Conservation (phyloP, 2,113 vertebrate genomes). For the Oreochromis niloticus region DNA sequence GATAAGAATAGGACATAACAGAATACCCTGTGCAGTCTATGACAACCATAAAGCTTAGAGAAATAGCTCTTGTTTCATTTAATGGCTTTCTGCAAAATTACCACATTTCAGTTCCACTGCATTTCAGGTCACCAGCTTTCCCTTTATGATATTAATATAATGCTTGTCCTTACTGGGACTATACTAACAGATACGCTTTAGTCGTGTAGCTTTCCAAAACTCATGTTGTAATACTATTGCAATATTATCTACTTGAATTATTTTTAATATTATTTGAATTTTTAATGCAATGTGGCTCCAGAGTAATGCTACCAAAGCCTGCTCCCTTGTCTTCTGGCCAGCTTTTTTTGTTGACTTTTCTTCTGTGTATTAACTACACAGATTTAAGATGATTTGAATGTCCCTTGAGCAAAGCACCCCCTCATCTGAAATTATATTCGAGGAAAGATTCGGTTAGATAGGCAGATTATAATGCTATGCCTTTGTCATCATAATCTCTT, state of each 20-base stretch:
- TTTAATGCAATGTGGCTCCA: constrained; percentile 9
- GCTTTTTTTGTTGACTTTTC: constrained; percentile 44
- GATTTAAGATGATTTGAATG: constrained; percentile 56
- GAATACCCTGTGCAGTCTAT: constrained; percentile 44
- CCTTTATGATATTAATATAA: constrained; percentile 24
- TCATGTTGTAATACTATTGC: neutral
- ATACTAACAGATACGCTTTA: neutral
- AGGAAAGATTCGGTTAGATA: constrained; percentile 57
- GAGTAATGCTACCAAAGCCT: neutral
- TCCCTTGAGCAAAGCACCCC: constrained; percentile 46
- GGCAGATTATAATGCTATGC: constrained; percentile 62
- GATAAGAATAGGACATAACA: constrained; percentile 65
- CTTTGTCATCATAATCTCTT: constrained; percentile 75
- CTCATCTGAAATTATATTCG: constrained; percentile 43
- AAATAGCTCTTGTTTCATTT: constrained; percentile 60
- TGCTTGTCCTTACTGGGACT: neutral
- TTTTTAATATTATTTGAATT: constrained; percentile 37
- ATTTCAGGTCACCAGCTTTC: constrained; percentile 26
- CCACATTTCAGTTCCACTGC: constrained; percentile 43
- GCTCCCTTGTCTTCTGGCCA: constrained; percentile 31
- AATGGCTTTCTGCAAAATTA: constrained; percentile 57
- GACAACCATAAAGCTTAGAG: constrained; percentile 52
- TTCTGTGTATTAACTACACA: constrained; percentile 42
- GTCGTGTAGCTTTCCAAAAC: constrained; percentile 2
- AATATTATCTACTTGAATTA: constrained; percentile 22